Percentiles rank a stretch among this genome's conserved stretches.
Evolutionary conservation across 2,797 vertebrate species (phyloP).

Genomic region (Syndactyla subalaris): DNA sequence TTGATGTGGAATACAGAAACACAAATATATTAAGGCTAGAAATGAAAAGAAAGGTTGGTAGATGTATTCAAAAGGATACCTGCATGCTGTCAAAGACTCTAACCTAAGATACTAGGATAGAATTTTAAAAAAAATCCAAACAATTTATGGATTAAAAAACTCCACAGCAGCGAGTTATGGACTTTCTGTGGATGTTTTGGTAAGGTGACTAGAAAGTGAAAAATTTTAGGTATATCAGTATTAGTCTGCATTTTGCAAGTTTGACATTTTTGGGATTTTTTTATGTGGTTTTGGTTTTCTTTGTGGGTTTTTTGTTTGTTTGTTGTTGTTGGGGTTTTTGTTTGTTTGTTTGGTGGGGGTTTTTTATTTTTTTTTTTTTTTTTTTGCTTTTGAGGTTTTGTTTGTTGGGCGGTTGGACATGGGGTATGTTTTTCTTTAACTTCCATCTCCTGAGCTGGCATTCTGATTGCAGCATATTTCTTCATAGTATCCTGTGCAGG

Average conservation of each 20-base stretch:
- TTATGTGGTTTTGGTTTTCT: no score
- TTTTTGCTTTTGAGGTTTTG: background rate
- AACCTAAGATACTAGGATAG: background rate
- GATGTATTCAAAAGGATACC: background rate
- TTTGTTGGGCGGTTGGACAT: background rate
- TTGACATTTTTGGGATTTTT: background rate
- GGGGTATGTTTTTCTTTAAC: background rate
- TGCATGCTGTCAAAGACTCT: background rate
- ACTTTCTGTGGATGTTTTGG: background rate
- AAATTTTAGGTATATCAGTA: background rate
- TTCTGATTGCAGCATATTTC: background rate
- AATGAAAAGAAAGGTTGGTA: background rate
- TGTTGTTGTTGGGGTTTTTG: no score
- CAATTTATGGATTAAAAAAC: background rate
- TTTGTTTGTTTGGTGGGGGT: no score
- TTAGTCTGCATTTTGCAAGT: background rate
- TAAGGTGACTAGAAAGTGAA: background rate
- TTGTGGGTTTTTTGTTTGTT: no score
- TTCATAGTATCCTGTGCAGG: background rate
- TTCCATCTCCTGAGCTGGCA: background rate
- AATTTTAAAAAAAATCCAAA: fast-evolving
- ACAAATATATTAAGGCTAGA: background rate
- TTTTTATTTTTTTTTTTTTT: background rate
- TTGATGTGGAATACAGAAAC: background rate
- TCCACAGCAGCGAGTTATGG: fast-evolving